phyloP scores from a whole-genome alignment of 2,888 invertebrate species.

The Dryomyza anilis region DNA sequence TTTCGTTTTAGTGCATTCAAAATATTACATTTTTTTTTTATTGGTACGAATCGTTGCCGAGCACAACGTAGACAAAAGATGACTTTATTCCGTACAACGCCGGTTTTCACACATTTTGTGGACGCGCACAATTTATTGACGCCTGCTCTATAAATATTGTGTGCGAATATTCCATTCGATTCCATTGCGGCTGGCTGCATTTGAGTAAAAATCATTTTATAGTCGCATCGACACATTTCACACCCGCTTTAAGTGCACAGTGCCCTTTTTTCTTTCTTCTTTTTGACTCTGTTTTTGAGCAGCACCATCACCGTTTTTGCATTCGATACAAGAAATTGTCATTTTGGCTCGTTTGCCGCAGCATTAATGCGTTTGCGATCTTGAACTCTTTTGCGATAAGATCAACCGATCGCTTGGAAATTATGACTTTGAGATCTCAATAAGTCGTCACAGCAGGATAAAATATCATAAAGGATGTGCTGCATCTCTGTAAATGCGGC shows the following conservation, averaged over 20 bases:
- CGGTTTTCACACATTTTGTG: slow-evolving; percentile 13
- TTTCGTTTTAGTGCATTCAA: not conserved
- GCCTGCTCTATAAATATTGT: slow-evolving; percentile 10
- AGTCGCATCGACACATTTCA: not conserved
- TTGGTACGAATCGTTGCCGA: not conserved
- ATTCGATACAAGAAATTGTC: slow-evolving; percentile 12
- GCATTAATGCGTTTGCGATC: slow-evolving; percentile 1
- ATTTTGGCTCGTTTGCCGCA: not conserved
- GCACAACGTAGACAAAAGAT: not conserved
- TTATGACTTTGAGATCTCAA: slow-evolving; percentile 21
- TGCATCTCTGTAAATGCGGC: too few relatives aligned
- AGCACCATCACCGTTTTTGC: not conserved
- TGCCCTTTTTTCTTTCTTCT: too few relatives aligned
- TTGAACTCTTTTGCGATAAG: slow-evolving; percentile 18
- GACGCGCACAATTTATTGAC: slow-evolving; percentile 16
- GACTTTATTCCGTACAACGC: not conserved
- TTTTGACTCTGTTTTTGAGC: not conserved
- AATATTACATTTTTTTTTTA: not conserved
- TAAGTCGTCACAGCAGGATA: slow-evolving; percentile 13
- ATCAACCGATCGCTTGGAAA: slow-evolving; percentile 5
- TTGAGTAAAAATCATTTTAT: not conserved
- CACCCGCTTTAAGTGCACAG: slow-evolving; percentile 22
- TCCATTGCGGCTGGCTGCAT: not conserved
- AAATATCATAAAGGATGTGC: slow-evolving; percentile 5
- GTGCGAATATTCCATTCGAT: not conserved